These are phyloP conservation scores for Philopedon plagiatum DNA, from an alignment of 2,888 invertebrate genomes.

Conservation along the genomic window DNA sequence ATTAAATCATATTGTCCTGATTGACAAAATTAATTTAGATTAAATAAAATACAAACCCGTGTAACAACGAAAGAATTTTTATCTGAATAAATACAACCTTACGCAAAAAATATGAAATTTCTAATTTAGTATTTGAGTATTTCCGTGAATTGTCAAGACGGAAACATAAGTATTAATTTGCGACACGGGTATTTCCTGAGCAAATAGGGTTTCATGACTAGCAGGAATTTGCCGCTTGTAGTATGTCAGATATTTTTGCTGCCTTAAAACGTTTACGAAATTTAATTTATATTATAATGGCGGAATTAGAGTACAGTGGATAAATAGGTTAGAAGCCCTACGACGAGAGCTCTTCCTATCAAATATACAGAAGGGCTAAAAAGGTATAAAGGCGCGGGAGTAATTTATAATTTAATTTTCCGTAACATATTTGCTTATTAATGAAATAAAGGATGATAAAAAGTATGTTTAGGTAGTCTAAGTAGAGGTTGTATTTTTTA, in stretches of 20 bases:
- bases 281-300: background rate
- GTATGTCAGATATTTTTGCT: slow-evolving; percentile 2
- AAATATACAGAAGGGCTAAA: background rate
- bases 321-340: slow-evolving; percentile 9
- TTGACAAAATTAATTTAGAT: too few species aligned
- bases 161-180: slow-evolving; percentile 5
- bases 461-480: too few species aligned
- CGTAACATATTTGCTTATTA: background rate
- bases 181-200: background rate
- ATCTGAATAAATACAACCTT: too few species aligned
- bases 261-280: background rate
- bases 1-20: too few species aligned
- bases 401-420: background rate
- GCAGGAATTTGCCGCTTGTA: background rate
- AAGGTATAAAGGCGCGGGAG: background rate
- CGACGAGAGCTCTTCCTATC: background rate
- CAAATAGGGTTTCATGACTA: background rate
- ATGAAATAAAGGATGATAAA: too few species aligned
- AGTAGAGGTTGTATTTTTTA: too few species aligned
- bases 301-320: background rate
- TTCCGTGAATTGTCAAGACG: background rate
- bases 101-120: too few species aligned
- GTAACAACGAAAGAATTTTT: too few species aligned
- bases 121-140: slow-evolving; percentile 10
- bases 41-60: too few species aligned